phyloP scores from a whole-genome alignment of 2,113 vertebrate species.

The Tricholaema leucomelas region DNA sequence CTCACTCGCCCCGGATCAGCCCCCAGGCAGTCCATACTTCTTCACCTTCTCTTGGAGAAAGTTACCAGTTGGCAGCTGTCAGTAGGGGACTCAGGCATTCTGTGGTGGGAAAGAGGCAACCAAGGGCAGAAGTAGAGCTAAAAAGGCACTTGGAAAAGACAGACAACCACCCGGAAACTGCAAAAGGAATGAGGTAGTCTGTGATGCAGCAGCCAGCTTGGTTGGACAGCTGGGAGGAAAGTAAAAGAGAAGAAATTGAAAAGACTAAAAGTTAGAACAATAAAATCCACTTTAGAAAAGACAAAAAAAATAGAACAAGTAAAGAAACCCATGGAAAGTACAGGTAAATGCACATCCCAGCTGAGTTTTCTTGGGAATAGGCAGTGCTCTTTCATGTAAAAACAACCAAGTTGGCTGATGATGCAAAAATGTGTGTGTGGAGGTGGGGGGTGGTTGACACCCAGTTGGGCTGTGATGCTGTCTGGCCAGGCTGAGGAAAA shows the following conservation, averaged over 20 bases:
- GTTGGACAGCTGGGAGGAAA: neutral
- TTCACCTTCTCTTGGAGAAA: conserved; percentile 30
- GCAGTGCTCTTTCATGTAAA: neutral
- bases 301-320: neutral
- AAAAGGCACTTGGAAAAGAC: neutral
- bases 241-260: neutral
- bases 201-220: neutral
- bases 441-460: too few relatives aligned
- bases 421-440: too few relatives aligned
- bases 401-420: neutral
- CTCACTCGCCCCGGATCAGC: conserved; percentile 26
- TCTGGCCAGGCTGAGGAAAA: too few relatives aligned
- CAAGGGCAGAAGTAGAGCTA: neutral
- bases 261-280: neutral
- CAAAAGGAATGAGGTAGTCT: neutral
- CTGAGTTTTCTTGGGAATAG: neutral
- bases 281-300: too few relatives aligned
- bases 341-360: neutral
- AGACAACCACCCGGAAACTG: neutral
- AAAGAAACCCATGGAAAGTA: neutral
- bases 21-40: neutral
- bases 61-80: neutral
- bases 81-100: neutral
- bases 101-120: neutral
- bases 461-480: too few relatives aligned